Evolutionary conservation across 2,888 invertebrate species (phyloP).

Genomic region (Lasioglossum leucozonium): DNA sequence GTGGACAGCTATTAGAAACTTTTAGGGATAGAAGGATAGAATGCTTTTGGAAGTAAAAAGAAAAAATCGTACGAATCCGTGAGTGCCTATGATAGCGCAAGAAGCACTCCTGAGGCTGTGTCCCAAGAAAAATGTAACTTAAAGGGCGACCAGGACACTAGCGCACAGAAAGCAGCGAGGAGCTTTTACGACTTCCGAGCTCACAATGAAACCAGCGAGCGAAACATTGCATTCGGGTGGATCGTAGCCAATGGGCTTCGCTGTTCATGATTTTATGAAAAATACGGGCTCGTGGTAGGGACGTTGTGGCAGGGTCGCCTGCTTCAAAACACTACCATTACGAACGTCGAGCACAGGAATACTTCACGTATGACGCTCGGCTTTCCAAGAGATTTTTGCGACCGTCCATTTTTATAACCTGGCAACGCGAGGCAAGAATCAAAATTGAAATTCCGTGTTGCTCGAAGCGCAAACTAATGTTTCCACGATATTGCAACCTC

Average conservation of each 20-base stretch:
- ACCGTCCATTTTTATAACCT: not conserved
- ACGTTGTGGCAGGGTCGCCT: not conserved
- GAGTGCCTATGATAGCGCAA: not conserved
- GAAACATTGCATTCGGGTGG: slow-evolving; percentile 29
- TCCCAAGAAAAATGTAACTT: slow-evolving; percentile 3
- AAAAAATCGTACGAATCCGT: not conserved
- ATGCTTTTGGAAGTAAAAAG: not conserved
- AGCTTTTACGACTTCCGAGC: slow-evolving; percentile 44
- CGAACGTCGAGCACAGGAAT: slow-evolving; percentile 20
- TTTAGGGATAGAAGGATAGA: not conserved
- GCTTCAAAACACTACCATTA: slow-evolving; percentile 30
- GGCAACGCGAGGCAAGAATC: slow-evolving; percentile 4
- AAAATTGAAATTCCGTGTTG: slow-evolving; percentile 45
- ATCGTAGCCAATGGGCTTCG: slow-evolving; percentile 43
- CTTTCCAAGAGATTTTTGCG: slow-evolving; percentile 25
- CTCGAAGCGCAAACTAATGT: too few species aligned
- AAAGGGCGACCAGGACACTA: slow-evolving; percentile 1
- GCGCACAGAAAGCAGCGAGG: slow-evolving; percentile 3
- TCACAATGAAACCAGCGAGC: slow-evolving; percentile 24
- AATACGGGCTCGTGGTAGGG: slow-evolving; percentile 13
- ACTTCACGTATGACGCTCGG: slow-evolving; percentile 20
- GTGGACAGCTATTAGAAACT: not conserved
- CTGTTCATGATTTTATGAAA: slow-evolving; percentile 44
- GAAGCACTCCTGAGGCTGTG: not conserved
- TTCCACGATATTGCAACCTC: not conserved